Percentiles rank a stretch among this genome's conserved stretches.
phyloP scores from a whole-genome alignment of 2,888 invertebrate genomes.

The Galerucella nymphaeae region DNA sequence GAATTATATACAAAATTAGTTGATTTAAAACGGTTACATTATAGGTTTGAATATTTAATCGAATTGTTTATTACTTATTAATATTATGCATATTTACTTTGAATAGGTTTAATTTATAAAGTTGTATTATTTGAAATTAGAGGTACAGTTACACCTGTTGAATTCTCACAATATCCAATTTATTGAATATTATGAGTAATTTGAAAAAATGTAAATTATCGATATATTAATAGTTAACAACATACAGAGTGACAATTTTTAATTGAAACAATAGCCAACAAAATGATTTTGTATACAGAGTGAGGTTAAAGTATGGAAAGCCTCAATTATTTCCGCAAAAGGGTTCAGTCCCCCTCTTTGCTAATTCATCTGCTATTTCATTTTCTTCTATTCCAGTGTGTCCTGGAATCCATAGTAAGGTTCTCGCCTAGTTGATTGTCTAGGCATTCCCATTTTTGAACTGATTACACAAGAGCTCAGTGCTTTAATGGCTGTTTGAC shows the following conservation, averaged over 20 bases:
- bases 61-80: not conserved
- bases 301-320: too few species aligned
- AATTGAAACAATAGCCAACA: too few species aligned
- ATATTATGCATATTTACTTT: not conserved
- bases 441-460: too few species aligned
- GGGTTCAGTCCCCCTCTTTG: too few species aligned
- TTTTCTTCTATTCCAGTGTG: too few species aligned
- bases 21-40: not conserved
- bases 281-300: too few species aligned
- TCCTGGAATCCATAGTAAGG: too few species aligned
- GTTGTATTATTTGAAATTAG: not conserved
- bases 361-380: too few species aligned
- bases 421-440: too few species aligned
- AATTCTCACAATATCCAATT: slow-evolving; percentile 4
- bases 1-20: not conserved
- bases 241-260: not conserved
- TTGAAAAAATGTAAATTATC: not conserved
- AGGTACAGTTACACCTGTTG: not conserved
- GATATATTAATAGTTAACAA: not conserved
- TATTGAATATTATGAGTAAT: not conserved
- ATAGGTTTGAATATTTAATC: not conserved
- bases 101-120: not conserved
- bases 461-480: too few species aligned
- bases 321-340: too few species aligned
- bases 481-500: too few species aligned